Evolutionary conservation across 2,797 vertebrate species (phyloP).

Genomic region (Hydrophis major): DNA sequence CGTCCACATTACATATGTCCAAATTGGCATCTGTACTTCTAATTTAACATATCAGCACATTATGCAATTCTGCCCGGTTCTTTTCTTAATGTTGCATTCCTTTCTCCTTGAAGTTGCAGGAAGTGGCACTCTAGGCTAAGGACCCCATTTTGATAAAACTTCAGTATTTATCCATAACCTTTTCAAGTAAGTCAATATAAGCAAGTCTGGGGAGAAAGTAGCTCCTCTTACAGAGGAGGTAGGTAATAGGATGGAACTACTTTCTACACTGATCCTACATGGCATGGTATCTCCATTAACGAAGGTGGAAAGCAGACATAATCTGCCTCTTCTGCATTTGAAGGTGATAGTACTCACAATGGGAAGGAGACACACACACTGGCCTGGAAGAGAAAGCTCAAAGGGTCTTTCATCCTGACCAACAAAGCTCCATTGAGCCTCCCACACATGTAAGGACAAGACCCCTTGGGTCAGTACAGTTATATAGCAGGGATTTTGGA

Average conservation of each 20-base stretch:
- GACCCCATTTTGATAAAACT: not conserved
- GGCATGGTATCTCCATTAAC: not conserved
- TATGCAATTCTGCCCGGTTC: not conserved
- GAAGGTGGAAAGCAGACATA: not conserved
- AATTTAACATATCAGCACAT: not conserved
- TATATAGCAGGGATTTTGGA: not conserved
- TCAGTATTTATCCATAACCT: not conserved
- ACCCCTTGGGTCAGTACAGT: slow-evolving; percentile 24
- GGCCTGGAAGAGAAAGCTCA: slow-evolving; percentile 12
- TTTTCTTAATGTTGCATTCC: not conserved
- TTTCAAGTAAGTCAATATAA: not conserved
- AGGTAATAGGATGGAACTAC: not conserved
- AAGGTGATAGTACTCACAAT: not conserved
- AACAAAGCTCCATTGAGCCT: slow-evolving; percentile 38
- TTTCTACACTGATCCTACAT: not conserved
- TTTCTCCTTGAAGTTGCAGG: not conserved
- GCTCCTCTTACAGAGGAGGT: not conserved
- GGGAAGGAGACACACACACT: not conserved
- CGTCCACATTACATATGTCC: not conserved
- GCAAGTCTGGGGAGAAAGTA: not conserved
- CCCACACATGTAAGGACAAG: slow-evolving; percentile 16
- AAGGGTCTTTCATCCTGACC: slow-evolving; percentile 26
- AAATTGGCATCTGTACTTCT: not conserved
- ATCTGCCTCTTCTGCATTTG: not conserved
- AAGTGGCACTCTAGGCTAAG: not conserved